Percentiles rank a stretch among this genome's conserved stretches.
Evolutionary conservation across 30 jellyfish, hydroid and myxozoan species (phyloP).

Genomic region (Aurelia coerulea): DNA sequence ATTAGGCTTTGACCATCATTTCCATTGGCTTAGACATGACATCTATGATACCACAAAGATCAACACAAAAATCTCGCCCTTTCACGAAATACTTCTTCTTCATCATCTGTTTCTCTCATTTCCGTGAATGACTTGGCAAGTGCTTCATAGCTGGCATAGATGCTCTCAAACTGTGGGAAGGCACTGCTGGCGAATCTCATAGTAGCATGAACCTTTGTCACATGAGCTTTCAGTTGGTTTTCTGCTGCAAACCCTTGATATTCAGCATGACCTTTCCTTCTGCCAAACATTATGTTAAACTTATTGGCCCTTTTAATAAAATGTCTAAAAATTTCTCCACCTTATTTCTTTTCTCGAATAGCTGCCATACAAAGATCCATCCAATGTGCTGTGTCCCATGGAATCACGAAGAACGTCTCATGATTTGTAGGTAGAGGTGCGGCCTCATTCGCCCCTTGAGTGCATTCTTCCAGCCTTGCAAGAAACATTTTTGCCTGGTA

Average conservation of each 20-base stretch:
- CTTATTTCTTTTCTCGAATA: slow-evolving; percentile 32
- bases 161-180: slow-evolving; percentile 32
- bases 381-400: slow-evolving; percentile 72
- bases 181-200: slow-evolving; percentile 44
- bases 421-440: slow-evolving; percentile 24
- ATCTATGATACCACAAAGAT: slow-evolving; percentile 28
- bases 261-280: slow-evolving; percentile 58
- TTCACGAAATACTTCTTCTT: slow-evolving; percentile 45
- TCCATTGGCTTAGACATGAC: slow-evolving; percentile 43
- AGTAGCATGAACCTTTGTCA: slow-evolving; percentile 14
- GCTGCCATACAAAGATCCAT: slow-evolving; percentile 54
- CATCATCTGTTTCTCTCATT: slow-evolving; percentile 40
- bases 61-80: slow-evolving; percentile 46
- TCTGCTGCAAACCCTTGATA: slow-evolving; percentile 52
- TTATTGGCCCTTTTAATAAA: slow-evolving; percentile 44
- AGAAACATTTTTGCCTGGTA: slow-evolving; percentile 39
- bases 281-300: slow-evolving; percentile 34
- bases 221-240: slow-evolving; percentile 34
- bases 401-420: slow-evolving; percentile 53
- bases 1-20: slow-evolving; percentile 49
- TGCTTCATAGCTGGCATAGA: slow-evolving; percentile 51
- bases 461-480: slow-evolving; percentile 15
- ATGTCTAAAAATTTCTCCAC: slow-evolving; percentile 35
- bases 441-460: slow-evolving; percentile 16
- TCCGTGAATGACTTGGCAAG: slow-evolving; percentile 26